Base-by-base conservation (phyloP, 1,140 invertebrate species). In the Heliconius eleuchia region DNA sequence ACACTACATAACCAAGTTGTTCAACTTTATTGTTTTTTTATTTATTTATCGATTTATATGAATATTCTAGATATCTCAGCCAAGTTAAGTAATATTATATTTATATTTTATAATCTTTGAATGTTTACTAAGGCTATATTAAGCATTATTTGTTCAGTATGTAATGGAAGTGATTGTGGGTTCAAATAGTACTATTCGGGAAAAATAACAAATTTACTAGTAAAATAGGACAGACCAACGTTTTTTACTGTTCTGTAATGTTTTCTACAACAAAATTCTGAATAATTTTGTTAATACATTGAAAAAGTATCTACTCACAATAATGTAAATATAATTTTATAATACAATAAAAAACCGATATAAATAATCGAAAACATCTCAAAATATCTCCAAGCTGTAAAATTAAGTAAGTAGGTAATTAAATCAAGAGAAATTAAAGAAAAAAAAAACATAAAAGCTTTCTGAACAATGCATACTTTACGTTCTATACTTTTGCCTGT, bases 321-420 rank as follows among this genome's bases (percentile, higher is more conserved):
- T 3, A 16, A 46, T 16, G 42, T 16, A 4, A 11, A 1, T 46
- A 46, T 46, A 46, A 46, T 4, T 46, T 46, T 16, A 46, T 46
- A 46, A 4, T 46, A 4, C 13, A 46, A 16, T 46, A 46, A 46
- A 55, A 55, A 19, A 2, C 0, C 19, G 7, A 55, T n/a, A 60
- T 11, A 60, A 23, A n/a, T n/a, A 60, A 60, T n/a, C 5, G 6
- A 27, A 60, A 23, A 60, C 8, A 11, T 3, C 57, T 60, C n/a
- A 60, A 27, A 60, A 60, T 23, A 0, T 60, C 19, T n/a, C 57
- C 27, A 60, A 60, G 2, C n/a, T n/a, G 23, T 23, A 27, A 60
- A 60, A 60, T 60, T 46, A 46, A 46, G 42, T 60, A 60, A 60
- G 57, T 60, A 27, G n/a, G 57, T 11, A 60, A 60, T 60, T 60